Conservation (phyloP, 2,797 vertebrate genomes). For the Enteromius radiatus region DNA sequence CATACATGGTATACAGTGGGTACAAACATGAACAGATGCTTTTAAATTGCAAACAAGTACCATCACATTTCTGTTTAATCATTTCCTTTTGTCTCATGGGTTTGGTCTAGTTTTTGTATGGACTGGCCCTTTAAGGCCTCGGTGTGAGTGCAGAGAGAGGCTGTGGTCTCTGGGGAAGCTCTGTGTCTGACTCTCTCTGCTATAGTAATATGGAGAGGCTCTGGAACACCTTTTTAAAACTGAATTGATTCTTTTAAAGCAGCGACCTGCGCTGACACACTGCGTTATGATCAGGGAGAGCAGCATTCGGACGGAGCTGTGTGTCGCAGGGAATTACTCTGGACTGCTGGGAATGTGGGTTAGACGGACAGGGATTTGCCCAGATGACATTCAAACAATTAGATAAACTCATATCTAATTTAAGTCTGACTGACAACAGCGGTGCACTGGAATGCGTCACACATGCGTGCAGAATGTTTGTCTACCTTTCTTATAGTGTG, state of each 20-base stretch:
- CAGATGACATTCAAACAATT: slow-evolving; percentile 80
- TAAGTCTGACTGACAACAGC: slow-evolving; percentile 66
- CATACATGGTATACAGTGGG: neutral
- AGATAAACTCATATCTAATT: slow-evolving; percentile 79
- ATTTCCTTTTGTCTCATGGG: neutral
- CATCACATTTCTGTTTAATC: neutral
- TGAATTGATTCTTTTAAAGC: slow-evolving; percentile 78
- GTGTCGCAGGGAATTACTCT: slow-evolving; percentile 34
- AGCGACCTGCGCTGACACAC: slow-evolving; percentile 69
- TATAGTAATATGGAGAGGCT: slow-evolving; percentile 70
- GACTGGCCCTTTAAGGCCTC: neutral
- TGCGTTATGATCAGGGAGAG: slow-evolving; percentile 69
- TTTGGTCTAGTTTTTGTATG: neutral
- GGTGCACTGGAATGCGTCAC: slow-evolving; percentile 39
- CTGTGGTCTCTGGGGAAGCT: slow-evolving; percentile 2
- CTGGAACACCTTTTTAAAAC: slow-evolving; percentile 77
- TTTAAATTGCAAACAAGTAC: neutral
- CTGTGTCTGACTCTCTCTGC: slow-evolving; percentile 34
- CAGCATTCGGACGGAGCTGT: slow-evolving; percentile 68
- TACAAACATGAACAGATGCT: neutral
- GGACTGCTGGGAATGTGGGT: slow-evolving; percentile 54
- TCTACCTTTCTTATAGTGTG: slow-evolving; percentile 67
- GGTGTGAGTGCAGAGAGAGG: slow-evolving; percentile 59
- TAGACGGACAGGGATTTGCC: slow-evolving; percentile 74
- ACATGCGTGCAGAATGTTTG: slow-evolving; percentile 55